These are phyloP conservation scores for Drosophila punjabiensis DNA, from an alignment of 1,140 invertebrate species.

Conservation along the genomic window DNA sequence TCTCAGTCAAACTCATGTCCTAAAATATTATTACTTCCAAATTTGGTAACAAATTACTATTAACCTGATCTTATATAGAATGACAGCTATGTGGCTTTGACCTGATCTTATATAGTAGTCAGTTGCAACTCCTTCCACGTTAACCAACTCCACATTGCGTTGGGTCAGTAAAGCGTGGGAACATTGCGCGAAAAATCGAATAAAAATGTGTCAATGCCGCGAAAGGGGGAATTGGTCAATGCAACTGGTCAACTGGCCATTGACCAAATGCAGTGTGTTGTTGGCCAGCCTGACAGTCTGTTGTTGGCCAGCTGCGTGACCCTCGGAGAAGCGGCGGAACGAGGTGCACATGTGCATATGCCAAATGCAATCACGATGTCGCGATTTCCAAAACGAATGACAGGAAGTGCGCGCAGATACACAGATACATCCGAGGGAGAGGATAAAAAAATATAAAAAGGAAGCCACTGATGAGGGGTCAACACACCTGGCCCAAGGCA, in stretches of 20 bases:
- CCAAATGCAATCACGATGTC: conserved; percentile 67
- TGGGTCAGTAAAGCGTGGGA: conserved; percentile 66
- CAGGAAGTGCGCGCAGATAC: conserved; percentile 63
- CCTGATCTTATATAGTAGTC: not conserved
- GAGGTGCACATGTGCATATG: conserved; percentile 43
- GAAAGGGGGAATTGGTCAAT: conserved; percentile 35
- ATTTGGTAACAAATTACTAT: not conserved
- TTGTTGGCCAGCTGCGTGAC: conserved; percentile 53
- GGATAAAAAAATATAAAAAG: not conserved
- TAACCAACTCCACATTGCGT: conserved; percentile 41
- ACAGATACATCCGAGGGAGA: conserved; percentile 20
- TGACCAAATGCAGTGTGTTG: conserved; percentile 15
- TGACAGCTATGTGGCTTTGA: not conserved
- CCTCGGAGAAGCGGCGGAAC: conserved; percentile 8
- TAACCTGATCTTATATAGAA: not conserved
- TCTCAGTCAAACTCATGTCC: not conserved
- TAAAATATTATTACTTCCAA: too few species aligned
- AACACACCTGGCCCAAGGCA: conserved; percentile 55
- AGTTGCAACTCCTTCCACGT: not conserved
- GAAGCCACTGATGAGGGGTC: conserved; percentile 1
- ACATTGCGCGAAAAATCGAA: conserved; percentile 27
- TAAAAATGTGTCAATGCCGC: conserved; percentile 72
- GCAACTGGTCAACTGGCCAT: conserved; percentile 44
- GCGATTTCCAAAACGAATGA: conserved; percentile 59
- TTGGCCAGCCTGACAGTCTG: conserved; percentile 13